phyloP scores from a whole-genome alignment of 64 coral and sea anemone species.

The Actinia equina region DNA sequence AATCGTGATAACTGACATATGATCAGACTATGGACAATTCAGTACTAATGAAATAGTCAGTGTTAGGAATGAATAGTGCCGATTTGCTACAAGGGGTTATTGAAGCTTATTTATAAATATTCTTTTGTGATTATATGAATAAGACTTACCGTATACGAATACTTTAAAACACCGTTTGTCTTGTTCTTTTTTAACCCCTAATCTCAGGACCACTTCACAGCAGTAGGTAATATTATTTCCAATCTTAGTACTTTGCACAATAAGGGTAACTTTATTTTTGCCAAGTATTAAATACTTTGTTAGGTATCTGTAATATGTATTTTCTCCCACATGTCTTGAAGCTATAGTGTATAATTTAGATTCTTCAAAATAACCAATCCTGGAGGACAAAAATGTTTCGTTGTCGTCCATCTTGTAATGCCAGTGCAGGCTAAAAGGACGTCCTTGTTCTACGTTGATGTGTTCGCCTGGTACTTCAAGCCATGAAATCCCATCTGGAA shows the following conservation, averaged over 20 bases:
- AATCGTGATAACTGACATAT: no score
- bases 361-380: no score
- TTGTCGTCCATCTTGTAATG: not conserved
- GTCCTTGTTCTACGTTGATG: not conserved
- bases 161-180: not conserved
- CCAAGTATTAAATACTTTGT: not conserved
- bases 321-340: not conserved
- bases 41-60: no score
- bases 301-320: not conserved
- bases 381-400: not conserved
- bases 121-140: no score
- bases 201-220: not conserved
- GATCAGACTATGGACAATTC: no score
- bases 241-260: not conserved
- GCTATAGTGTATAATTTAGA: not conserved
- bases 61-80: no score
- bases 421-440: not conserved
- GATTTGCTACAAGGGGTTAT: no score
- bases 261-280: not conserved
- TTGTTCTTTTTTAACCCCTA: not conserved
- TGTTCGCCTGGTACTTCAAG: not conserved
- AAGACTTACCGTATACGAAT: not conserved
- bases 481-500: not conserved
- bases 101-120: no score
- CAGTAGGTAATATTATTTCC: not conserved